These are phyloP conservation scores for Oxycera nigricornis DNA, from an alignment of 2,888 invertebrate genomes.

Conservation along the genomic window DNA sequence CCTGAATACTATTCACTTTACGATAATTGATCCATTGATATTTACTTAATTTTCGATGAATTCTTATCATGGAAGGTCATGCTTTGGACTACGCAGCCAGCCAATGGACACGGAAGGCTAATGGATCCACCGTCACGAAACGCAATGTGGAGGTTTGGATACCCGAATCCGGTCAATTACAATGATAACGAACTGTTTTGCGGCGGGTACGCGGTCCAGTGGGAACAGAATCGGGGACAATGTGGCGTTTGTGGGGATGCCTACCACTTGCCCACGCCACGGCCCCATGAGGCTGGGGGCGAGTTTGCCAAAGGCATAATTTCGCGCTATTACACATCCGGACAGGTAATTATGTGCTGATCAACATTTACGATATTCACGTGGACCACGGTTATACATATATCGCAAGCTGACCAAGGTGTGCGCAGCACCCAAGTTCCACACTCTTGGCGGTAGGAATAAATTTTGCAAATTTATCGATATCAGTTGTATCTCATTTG, in stretches of 20 bases:
- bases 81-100: constrained; percentile 51
- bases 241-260: constrained; percentile 94
- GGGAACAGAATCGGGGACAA: constrained; percentile 83
- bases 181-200: constrained; percentile 95
- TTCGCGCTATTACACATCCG: constrained; percentile 79
- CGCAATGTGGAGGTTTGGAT: constrained; percentile 95
- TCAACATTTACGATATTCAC: constrained; percentile 23
- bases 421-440: background rate
- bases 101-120: constrained; percentile 80
- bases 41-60: background rate
- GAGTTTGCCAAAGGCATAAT: constrained; percentile 86
- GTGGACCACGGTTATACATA: no score
- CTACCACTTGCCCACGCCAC: constrained; percentile 71
- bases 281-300: constrained; percentile 91
- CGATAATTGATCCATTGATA: background rate
- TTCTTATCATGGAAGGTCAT: constrained; percentile 42
- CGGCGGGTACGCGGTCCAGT: constrained; percentile 89
- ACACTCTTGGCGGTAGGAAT: background rate
- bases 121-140: constrained; percentile 94
- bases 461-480: background rate
- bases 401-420: background rate
- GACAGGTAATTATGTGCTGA: constrained; percentile 68
- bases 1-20: background rate
- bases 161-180: constrained; percentile 92
- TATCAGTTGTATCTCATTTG: background rate